A percentile compares a stretch with the other conserved stretches of the same genome.
phyloP scores from a whole-genome alignment of 2,888 invertebrate genomes.

The Drosophila flavopinicola region DNA sequence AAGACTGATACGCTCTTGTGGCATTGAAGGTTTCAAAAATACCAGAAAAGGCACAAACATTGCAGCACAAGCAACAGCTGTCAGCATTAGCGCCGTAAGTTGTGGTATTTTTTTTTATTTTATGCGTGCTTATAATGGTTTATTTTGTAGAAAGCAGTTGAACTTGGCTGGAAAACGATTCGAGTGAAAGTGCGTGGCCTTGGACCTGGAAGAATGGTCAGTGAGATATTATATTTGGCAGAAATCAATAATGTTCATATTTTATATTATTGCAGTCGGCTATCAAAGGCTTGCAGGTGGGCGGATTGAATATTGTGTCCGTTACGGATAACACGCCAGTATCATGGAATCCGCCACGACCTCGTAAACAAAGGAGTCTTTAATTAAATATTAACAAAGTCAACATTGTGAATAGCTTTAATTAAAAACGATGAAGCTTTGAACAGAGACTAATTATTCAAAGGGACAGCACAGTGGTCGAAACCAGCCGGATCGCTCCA shows the following conservation, averaged over 20 bases:
- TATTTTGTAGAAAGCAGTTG: slow-evolving; percentile 88
- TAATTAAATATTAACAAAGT: slow-evolving; percentile 84
- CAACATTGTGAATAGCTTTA: slow-evolving; percentile 10
- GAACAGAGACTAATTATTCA: no score
- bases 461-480: no score
- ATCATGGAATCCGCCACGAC: slow-evolving; percentile 92
- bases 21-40: slow-evolving; percentile 97
- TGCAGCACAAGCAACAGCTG: slow-evolving; percentile 97
- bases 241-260: neutral
- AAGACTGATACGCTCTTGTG: slow-evolving; percentile 90
- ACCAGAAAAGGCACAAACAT: slow-evolving; percentile 97
- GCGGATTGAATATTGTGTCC: slow-evolving; percentile 94
- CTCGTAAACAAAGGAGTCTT: slow-evolving; percentile 93
- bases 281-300: slow-evolving; percentile 96
- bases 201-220: slow-evolving; percentile 96
- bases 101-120: neutral
- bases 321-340: slow-evolving; percentile 96
- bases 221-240: slow-evolving; percentile 38
- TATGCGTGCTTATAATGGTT: neutral
- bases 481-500: no score
- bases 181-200: slow-evolving; percentile 92
- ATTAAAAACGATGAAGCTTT: no score
- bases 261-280: slow-evolving; percentile 88
- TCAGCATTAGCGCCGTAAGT: slow-evolving; percentile 90
- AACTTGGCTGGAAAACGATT: slow-evolving; percentile 90